Evolutionary conservation across 2,888 invertebrate species (phyloP).

Genomic region (Venusia cambrica): DNA sequence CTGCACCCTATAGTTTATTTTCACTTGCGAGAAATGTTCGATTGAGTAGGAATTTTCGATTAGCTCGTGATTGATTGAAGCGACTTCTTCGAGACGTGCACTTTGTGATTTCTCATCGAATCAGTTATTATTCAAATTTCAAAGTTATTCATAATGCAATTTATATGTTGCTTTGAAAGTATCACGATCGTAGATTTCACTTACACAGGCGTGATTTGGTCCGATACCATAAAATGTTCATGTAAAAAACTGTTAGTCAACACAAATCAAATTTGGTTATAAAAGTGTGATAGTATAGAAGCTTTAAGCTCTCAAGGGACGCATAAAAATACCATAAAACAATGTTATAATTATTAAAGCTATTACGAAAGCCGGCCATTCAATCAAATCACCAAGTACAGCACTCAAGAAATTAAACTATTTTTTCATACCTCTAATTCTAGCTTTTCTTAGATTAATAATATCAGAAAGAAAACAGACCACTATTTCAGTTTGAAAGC

Average conservation of each 20-base stretch:
- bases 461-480: constrained; percentile 46
- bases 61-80: constrained; percentile 77
- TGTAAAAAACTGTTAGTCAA: too few species aligned
- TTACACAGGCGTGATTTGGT: too few species aligned
- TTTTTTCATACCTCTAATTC: too few species aligned
- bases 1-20: background rate
- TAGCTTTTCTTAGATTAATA: too few species aligned
- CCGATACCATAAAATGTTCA: too few species aligned
- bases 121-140: constrained; percentile 46
- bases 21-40: constrained; percentile 42
- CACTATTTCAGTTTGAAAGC: constrained; percentile 60
- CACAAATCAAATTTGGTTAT: background rate
- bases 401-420: constrained; percentile 43
- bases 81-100: constrained; percentile 68
- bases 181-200: too few species aligned
- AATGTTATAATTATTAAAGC: constrained; percentile 7
- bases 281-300: too few species aligned
- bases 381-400: constrained; percentile 18
- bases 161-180: too few species aligned
- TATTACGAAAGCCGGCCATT: constrained; percentile 18
- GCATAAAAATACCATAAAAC: constrained; percentile 4
- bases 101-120: constrained; percentile 72
- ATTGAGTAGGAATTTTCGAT: constrained; percentile 78
- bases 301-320: constrained; percentile 4
- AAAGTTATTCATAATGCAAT: constrained; percentile 73